phyloP scores from a whole-genome alignment of 37 sponge, comb jelly and placozoan genomes.

The Tethya wilhelma region DNA sequence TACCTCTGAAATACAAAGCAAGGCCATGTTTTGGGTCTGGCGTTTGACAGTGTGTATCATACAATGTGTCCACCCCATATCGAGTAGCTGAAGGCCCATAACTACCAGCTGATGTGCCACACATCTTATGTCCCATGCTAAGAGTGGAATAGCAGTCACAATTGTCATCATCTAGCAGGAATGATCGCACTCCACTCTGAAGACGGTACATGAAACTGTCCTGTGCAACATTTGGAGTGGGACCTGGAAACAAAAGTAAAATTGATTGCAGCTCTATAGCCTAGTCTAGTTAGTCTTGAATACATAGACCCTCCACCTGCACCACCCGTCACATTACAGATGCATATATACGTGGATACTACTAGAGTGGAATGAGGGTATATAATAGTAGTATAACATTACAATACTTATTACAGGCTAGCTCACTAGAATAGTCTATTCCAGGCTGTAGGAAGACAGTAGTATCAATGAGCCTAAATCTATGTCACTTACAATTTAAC shows the following conservation, averaged over 20 bases:
- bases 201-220: conserved; percentile 15
- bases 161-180: conserved; percentile 20
- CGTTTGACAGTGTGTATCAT: conserved; percentile 17
- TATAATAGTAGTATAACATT: background rate
- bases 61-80: conserved; percentile 12
- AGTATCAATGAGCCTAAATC: too few relatives aligned
- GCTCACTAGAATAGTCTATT: background rate
- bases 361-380: background rate
- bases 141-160: conserved; percentile 23
- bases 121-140: conserved; percentile 20
- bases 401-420: background rate
- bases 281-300: background rate
- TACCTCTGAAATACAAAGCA: conserved; percentile 16
- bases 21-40: conserved; percentile 18
- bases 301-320: background rate
- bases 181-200: conserved; percentile 24
- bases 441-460: too few relatives aligned
- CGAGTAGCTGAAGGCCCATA: conserved; percentile 15
- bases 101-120: background rate
- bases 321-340: background rate
- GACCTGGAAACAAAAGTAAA: too few relatives aligned
- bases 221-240: conserved; percentile 2
- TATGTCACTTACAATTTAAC: too few relatives aligned
- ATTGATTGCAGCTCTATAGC: too few relatives aligned
- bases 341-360: background rate